These are phyloP conservation scores for Heliconius cydno DNA, from an alignment of 2,888 invertebrate genomes.

Conservation along the genomic window DNA sequence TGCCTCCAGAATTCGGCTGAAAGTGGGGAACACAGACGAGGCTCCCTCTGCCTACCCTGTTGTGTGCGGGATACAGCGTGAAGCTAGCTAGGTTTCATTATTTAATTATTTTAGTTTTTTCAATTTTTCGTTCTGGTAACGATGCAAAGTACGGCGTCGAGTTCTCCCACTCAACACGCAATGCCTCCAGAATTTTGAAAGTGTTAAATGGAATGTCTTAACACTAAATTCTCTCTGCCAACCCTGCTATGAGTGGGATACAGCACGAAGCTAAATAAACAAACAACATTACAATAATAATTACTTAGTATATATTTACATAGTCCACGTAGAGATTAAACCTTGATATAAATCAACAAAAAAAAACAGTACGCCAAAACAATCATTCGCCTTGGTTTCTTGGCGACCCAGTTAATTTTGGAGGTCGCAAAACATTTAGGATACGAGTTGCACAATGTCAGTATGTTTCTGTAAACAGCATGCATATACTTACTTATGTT, in stretches of 20 bases:
- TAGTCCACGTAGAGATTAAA: neutral
- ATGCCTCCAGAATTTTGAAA: too few species aligned
- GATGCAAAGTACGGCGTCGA: too few species aligned
- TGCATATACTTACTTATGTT: too few species aligned
- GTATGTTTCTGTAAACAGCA: too few species aligned
- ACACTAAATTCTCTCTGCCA: neutral
- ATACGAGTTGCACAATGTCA: conserved; percentile 34
- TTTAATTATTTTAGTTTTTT: too few species aligned
- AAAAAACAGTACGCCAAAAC: conserved; percentile 38
- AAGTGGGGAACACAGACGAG: too few species aligned
- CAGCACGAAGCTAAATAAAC: neutral
- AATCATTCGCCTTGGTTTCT: conserved; percentile 46
- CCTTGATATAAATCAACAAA: conserved; percentile 36
- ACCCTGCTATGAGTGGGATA: too few species aligned
- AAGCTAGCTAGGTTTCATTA: too few species aligned
- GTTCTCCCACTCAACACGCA: too few species aligned
- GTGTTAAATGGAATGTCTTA: neutral
- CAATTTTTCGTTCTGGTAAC: too few species aligned
- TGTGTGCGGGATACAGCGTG: too few species aligned
- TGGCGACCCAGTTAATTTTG: conserved; percentile 51
- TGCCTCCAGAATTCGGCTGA: neutral
- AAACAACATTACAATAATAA: neutral
- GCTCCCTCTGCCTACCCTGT: too few species aligned
- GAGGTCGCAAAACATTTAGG: conserved; percentile 48
- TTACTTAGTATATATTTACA: neutral